A percentile compares a stretch with the other conserved stretches of the same genome.
phyloP scores from a whole-genome alignment of 2,797 vertebrate species.

The Uromys caudimaculatus region DNA sequence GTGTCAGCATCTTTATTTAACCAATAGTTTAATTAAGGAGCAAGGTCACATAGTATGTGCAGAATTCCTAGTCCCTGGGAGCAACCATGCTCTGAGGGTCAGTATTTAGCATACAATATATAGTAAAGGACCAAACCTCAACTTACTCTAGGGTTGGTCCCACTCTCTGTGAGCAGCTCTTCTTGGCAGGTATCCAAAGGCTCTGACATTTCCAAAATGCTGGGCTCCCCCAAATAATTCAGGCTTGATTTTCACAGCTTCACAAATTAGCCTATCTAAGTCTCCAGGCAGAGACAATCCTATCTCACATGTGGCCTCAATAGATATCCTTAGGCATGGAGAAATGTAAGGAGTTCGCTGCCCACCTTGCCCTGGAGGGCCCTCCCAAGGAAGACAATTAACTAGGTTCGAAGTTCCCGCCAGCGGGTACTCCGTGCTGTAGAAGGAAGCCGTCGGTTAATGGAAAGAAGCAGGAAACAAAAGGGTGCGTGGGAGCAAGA shows the following conservation, averaged over 20 bases:
- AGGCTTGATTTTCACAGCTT: neutral
- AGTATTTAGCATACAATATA: neutral
- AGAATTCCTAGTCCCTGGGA: neutral
- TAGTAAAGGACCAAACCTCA: neutral
- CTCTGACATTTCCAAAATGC: neutral
- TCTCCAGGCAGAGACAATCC: neutral
- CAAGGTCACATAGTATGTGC: neutral
- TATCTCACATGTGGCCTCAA: too few species aligned
- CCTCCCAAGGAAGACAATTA: too few species aligned
- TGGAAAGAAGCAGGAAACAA: too few species aligned
- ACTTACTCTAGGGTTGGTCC: neutral
- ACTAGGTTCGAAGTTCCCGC: too few species aligned
- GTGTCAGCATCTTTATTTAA: too few species aligned
- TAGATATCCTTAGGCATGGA: neutral
- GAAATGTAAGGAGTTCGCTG: too few species aligned
- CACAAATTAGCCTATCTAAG: neutral
- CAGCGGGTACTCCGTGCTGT: too few species aligned
- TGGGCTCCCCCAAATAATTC: neutral
- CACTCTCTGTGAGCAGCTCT: neutral
- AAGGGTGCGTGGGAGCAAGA: too few species aligned
- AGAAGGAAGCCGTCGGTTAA: too few species aligned
- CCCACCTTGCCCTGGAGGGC: too few species aligned
- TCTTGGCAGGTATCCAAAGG: neutral
- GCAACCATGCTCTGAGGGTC: neutral
- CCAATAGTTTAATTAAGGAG: too few species aligned